These are phyloP conservation scores for Pristiophorus japonicus DNA, from an alignment of 2,113 vertebrate genomes.

Conservation along the genomic window DNA sequence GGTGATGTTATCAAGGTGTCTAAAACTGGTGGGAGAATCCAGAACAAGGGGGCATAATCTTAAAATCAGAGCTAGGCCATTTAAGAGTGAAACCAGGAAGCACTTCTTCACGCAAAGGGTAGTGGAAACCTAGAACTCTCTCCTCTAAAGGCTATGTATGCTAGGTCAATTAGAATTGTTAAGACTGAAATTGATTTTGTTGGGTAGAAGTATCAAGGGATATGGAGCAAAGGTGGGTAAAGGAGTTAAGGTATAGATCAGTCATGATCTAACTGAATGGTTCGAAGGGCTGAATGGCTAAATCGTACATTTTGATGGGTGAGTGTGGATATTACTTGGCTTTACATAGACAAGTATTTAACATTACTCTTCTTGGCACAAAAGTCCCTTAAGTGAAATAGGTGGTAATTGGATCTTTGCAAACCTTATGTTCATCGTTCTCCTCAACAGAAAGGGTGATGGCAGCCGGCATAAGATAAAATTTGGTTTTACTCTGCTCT, in stretches of 20 bases:
- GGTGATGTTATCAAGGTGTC: too few species aligned
- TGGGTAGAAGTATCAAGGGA: too few species aligned
- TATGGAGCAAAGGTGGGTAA: neutral
- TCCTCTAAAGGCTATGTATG: too few species aligned
- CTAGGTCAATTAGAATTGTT: too few species aligned
- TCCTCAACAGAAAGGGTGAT: neutral
- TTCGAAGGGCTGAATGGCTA: neutral
- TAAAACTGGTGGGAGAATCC: too few species aligned
- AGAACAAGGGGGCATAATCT: too few species aligned
- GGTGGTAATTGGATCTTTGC: neutral
- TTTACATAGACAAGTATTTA: neutral
- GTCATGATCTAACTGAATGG: neutral
- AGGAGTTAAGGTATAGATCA: neutral
- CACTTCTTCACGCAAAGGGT: too few species aligned
- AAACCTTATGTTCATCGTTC: neutral
- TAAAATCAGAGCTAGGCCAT: too few species aligned
- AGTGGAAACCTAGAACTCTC: too few species aligned
- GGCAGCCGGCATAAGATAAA: neutral
- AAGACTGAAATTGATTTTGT: too few species aligned
- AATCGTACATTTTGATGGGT: neutral
- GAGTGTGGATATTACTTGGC: neutral
- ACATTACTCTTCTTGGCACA: neutral
- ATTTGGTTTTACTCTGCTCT: neutral
- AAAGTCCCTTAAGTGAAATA: neutral
- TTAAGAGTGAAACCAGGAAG: too few species aligned